Evolutionary conservation across 2,797 vertebrate species (phyloP).

Genomic region (Cygnus olor): DNA sequence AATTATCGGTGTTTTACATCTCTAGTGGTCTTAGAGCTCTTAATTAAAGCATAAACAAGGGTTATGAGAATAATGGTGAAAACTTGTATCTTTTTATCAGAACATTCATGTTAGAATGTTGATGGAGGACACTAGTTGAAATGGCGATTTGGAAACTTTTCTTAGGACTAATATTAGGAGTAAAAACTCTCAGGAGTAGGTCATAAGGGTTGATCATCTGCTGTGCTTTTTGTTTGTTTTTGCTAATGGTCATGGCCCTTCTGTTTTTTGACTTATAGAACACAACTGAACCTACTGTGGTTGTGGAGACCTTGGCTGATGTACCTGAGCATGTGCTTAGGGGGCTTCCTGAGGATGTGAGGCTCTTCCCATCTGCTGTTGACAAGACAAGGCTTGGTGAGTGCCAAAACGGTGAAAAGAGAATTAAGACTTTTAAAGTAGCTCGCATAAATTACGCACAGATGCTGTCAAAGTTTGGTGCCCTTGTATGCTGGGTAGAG

Average conservation of each 20-base stretch:
- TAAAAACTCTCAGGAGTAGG: not conserved
- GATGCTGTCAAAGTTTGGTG: not conserved
- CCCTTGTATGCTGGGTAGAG: not conserved
- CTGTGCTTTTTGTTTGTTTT: not conserved
- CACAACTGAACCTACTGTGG: constrained; percentile 58
- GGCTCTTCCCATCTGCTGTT: constrained; percentile 86
- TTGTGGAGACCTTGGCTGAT: constrained; percentile 84
- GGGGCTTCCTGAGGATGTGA: constrained; percentile 88
- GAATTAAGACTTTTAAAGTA: not conserved
- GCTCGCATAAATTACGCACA: not conserved
- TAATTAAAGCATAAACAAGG: not conserved
- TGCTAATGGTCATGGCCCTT: not conserved
- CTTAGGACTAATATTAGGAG: not conserved
- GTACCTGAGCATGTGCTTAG: constrained; percentile 87
- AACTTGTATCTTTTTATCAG: too few species aligned
- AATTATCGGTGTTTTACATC: not conserved
- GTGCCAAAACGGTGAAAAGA: constrained; percentile 10
- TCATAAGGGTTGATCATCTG: not conserved
- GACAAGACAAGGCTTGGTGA: constrained; percentile 89
- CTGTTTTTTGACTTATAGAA: constrained; percentile 67
- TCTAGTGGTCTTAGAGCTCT: not conserved
- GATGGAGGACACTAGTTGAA: not conserved
- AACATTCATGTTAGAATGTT: not conserved
- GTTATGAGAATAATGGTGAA: not conserved
- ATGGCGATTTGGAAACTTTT: not conserved